A percentile compares a stretch with the other conserved stretches of the same genome.
Conservation (phyloP, 2,888 invertebrate species). For the Hyles lineata region DNA sequence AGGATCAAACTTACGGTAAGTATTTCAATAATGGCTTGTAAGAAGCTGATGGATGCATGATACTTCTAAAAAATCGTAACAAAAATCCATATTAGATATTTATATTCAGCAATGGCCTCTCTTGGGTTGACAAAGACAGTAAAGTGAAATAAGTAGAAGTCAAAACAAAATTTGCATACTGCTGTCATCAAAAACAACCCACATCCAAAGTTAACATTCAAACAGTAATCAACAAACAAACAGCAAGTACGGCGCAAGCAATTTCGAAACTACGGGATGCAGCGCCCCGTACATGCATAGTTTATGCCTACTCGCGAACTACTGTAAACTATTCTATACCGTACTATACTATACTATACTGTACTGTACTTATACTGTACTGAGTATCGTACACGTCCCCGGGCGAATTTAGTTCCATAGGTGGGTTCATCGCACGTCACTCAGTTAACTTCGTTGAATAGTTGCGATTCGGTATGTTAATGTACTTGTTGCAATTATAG, state of each 20-base stretch:
- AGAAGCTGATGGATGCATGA: no score
- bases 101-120: no score
- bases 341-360: background rate
- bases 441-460: background rate
- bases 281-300: background rate
- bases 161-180: no score
- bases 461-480: background rate
- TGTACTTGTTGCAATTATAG: background rate
- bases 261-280: background rate
- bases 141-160: no score
- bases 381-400: background rate
- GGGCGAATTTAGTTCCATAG: background rate
- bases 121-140: no score
- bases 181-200: background rate
- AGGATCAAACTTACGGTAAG: no score
- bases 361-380: background rate
- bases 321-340: background rate
- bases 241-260: background rate
- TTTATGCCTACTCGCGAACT: background rate
- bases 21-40: no score
- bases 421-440: background rate
- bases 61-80: no score
- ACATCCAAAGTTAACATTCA: background rate
- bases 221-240: background rate
- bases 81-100: no score